A percentile compares a stretch with the other conserved stretches of the same genome.
These are phyloP conservation scores for Elanus axillaris DNA, from an alignment of 2,113 vertebrate species.

Conservation along the genomic window DNA sequence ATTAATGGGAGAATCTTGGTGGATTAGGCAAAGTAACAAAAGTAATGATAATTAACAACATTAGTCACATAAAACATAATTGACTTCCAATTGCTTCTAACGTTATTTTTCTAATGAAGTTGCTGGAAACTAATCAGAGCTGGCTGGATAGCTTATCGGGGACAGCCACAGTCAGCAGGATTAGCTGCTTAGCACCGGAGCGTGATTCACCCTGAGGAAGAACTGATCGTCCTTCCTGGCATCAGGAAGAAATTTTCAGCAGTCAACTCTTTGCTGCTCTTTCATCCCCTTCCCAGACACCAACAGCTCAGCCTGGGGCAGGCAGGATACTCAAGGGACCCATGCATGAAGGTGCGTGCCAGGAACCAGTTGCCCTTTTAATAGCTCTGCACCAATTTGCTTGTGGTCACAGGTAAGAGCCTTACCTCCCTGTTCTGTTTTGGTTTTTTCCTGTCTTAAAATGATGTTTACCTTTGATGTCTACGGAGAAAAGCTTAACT, in stretches of 20 bases:
- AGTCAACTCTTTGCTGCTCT: background rate
- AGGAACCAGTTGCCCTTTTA: background rate
- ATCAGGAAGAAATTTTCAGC: background rate
- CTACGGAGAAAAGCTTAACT: background rate
- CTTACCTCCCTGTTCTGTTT: background rate
- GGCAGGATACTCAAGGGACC: background rate
- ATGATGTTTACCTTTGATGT: background rate
- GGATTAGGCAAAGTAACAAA: background rate
- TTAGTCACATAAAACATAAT: constrained; percentile 1
- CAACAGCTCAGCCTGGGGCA: background rate
- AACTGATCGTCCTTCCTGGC: background rate
- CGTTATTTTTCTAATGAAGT: constrained; percentile 5
- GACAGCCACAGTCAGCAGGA: background rate
- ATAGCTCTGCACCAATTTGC: background rate
- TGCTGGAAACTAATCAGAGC: background rate
- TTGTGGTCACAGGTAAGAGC: background rate
- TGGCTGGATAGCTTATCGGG: constrained; percentile 23
- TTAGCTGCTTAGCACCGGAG: background rate
- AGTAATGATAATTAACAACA: constrained; percentile 23
- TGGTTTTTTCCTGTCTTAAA: background rate
- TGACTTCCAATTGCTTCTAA: constrained; percentile 8
- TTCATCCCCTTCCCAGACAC: background rate
- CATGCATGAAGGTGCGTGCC: rapidly evolving
- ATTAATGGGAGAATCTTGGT: background rate
- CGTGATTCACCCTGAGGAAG: background rate